Percentiles rank a stretch among this genome's conserved stretches.
These are phyloP conservation scores for Grallaria varia DNA, from an alignment of 2,113 vertebrate genomes.

Conservation along the genomic window DNA sequence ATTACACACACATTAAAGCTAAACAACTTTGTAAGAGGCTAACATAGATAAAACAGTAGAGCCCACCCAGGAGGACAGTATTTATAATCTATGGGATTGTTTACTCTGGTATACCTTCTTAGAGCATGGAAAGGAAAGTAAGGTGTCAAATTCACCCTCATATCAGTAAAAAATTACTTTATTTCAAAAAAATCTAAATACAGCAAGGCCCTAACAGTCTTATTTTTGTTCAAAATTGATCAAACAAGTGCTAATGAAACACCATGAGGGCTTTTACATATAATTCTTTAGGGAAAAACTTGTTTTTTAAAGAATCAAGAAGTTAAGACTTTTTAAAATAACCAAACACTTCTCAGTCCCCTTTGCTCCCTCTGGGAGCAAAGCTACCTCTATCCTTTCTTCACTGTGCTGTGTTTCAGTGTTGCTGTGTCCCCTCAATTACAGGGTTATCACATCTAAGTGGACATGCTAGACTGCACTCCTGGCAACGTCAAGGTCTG, in stretches of 20 bases:
- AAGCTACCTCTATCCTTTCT: not conserved
- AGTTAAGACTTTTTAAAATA: not conserved
- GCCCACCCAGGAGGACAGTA: not conserved
- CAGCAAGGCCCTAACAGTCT: not conserved
- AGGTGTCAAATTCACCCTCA: not conserved
- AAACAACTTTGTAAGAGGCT: not conserved
- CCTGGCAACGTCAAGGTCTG: not conserved
- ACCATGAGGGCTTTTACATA: not conserved
- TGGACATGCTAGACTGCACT: not conserved
- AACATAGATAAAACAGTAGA: not conserved
- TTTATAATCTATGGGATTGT: not conserved
- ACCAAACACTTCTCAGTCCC: not conserved
- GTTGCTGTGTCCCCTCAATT: not conserved
- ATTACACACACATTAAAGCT: not conserved
- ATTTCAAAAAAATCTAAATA: not conserved
- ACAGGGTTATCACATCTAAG: not conserved
- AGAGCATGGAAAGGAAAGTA: not conserved
- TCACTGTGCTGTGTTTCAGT: not conserved
- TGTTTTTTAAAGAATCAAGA: not conserved
- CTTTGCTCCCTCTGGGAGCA: not conserved
- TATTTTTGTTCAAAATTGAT: not conserved
- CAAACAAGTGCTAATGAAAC: not conserved
- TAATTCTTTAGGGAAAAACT: not conserved
- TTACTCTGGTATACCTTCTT: not conserved
- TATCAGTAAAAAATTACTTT: not conserved